phyloP scores from a whole-genome alignment of 2,888 invertebrate genomes.

The Pristionchus japonicus region DNA sequence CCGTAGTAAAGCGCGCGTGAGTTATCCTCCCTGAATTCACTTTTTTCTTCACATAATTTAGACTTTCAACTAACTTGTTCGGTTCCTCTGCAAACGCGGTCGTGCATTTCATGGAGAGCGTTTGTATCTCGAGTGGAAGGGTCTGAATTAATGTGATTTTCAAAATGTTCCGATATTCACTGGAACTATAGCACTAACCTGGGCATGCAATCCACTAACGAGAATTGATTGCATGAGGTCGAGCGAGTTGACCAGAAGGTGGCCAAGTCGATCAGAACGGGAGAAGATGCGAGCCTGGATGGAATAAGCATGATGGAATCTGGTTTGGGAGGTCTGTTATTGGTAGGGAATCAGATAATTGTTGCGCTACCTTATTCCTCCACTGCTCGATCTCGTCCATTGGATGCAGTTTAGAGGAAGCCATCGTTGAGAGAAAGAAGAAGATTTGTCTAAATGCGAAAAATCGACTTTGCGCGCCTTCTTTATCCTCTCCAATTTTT shows the following conservation, averaged over 20 bases:
- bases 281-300: neutral
- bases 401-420: no score
- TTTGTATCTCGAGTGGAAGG: neutral
- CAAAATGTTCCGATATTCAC: neutral
- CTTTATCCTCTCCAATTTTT: no score
- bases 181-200: neutral
- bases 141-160: neutral
- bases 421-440: no score
- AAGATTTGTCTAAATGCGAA: no score
- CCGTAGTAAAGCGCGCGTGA: neutral
- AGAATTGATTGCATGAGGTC: neutral
- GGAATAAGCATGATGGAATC: no score
- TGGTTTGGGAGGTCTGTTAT: no score
- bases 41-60: no score
- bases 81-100: neutral
- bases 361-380: no score
- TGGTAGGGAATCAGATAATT: no score
- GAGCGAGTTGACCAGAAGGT: neutral
- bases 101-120: neutral
- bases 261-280: neutral
- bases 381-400: no score
- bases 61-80: neutral
- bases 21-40: neutral
- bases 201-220: neutral
- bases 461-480: no score